Percentiles rank a stretch among this genome's conserved stretches.
Conservation (phyloP, 2,113 vertebrate genomes). For the Acanthochromis polyacanthus region DNA sequence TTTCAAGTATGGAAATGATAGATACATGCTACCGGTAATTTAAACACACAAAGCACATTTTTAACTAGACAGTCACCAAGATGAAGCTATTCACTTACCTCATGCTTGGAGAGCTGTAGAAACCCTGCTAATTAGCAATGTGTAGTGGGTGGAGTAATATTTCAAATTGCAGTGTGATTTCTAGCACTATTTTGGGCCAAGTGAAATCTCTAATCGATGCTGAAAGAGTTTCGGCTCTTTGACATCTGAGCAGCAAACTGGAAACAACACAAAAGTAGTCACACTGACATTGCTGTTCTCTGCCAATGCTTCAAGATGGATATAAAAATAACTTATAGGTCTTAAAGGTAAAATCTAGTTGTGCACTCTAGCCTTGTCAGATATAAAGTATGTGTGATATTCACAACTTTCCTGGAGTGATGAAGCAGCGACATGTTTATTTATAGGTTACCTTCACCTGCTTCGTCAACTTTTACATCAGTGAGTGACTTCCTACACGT, state of each 20-base stretch:
- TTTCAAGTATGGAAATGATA: background rate
- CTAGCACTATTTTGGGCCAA: slow-evolving; percentile 9
- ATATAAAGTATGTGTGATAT: slow-evolving; percentile 18
- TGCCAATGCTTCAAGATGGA: background rate
- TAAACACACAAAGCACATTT: slow-evolving; percentile 14
- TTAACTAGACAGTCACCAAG: background rate
- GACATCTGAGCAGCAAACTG: background rate
- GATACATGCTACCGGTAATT: background rate
- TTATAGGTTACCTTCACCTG: slow-evolving; percentile 32
- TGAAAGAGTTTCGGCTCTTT: slow-evolving; percentile 4
- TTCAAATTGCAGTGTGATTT: slow-evolving; percentile 37
- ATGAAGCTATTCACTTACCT: background rate
- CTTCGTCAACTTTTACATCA: slow-evolving; percentile 39
- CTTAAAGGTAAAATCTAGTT: slow-evolving; percentile 20
- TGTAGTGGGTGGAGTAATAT: slow-evolving; percentile 25
- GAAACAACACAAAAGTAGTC: background rate
- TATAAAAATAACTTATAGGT: slow-evolving; percentile 45
- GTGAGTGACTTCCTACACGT: slow-evolving; percentile 17
- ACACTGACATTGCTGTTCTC: slow-evolving; percentile 1
- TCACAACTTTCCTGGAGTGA: slow-evolving; percentile 26
- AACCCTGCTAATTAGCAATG: slow-evolving; percentile 38
- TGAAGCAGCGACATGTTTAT: slow-evolving; percentile 38
- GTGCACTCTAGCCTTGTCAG: slow-evolving; percentile 9
- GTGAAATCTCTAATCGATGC: slow-evolving; percentile 26
- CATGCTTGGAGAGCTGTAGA: background rate